Evolutionary conservation across 2,888 invertebrate species (phyloP), one percentile per base, ranked within the genome.

Genomic region (Clivina fossor): DNA sequence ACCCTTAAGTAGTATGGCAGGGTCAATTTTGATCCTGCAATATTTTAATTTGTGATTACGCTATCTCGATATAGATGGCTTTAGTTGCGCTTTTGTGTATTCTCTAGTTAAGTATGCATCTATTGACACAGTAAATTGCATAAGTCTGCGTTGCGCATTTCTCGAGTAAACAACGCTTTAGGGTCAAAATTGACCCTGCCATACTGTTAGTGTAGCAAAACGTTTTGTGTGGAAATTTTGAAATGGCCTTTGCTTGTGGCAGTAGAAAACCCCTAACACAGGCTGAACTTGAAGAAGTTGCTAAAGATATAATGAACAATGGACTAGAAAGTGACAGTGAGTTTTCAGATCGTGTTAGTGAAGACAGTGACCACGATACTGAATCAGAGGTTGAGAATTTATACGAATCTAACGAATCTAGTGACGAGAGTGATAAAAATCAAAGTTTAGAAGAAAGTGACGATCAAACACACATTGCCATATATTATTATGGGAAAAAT

Each of bases 401-500:
- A 15, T 13, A 33, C 16, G 33, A 33, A 33, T 15, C 33, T 33
- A 33, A 13, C 5, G 33, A 33, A 33, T 33, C 33, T 33, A 16
- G 16, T 16, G 33, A 33, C 16, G 33, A 33, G 16, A 33, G 33
- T 33, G 33, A 33, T 33, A 16, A 15, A 16, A 33, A 33, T 33
- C 33, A 33, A 33, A 33, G 33, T 33, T 13, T 15, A 15, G 11
- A 2, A 16, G 16, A 16, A 15, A 16, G 11, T 15, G 16, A 15
- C 13, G 16, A 33, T n/a, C 33, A 3, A 33, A 33, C 13, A 33
- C n/a, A n/a, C n/a, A n/a, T n/a, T n/a, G n/a, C n/a, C n/a, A n/a
- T n/a, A n/a, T 33, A 33, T 33, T 33, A 15, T 33, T 33, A 33
- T 33, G 33, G 33, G 33, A 33, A 33, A 33, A 33, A 33, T n/a